Percentiles rank a stretch among this genome's conserved stretches.
Conservation (phyloP, 2,888 invertebrate genomes). For the Matsumyia berberina region DNA sequence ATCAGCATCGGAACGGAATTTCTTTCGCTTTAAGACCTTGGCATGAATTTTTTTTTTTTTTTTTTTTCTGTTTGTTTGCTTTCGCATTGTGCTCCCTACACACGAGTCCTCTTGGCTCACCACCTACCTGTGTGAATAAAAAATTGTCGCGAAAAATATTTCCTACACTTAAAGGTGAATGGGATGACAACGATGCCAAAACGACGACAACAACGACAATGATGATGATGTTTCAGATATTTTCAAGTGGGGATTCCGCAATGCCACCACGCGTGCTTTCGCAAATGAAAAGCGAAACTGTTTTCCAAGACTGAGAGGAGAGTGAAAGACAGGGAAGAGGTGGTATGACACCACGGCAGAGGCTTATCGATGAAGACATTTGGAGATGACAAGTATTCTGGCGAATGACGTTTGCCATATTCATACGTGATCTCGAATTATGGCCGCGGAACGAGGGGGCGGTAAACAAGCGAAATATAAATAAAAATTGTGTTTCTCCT, state of each 20-base stretch:
- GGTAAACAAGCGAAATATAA: slow-evolving; percentile 10
- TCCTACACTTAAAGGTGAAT: slow-evolving; percentile 46
- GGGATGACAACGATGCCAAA: slow-evolving; percentile 59
- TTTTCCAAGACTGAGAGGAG: slow-evolving; percentile 1
- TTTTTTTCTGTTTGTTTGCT: neutral
- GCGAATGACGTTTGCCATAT: neutral
- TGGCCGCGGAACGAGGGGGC: neutral
- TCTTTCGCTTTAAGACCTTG: slow-evolving; percentile 52
- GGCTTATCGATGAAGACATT: slow-evolving; percentile 24
- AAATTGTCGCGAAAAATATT: slow-evolving; percentile 47
- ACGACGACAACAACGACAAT: slow-evolving; percentile 8
- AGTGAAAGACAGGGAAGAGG: neutral
- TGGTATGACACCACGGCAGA: slow-evolving; percentile 4
- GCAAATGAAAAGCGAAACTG: slow-evolving; percentile 62
- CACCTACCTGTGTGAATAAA: slow-evolving; percentile 36
- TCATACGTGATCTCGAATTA: neutral
- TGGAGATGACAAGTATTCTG: slow-evolving; percentile 10
- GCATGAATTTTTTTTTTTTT: slow-evolving; percentile 38
- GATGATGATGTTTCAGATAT: slow-evolving; percentile 36
- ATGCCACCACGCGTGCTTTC: slow-evolving; percentile 43
- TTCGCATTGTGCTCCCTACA: slow-evolving; percentile 2
- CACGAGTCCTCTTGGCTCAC: slow-evolving; percentile 1
- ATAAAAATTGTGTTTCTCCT: slow-evolving; percentile 2
- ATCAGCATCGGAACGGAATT: slow-evolving; percentile 32
- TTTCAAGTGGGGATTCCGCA: slow-evolving; percentile 48